phyloP scores from a whole-genome alignment of 2,113 vertebrate species.

The Anolis carolinensis region DNA sequence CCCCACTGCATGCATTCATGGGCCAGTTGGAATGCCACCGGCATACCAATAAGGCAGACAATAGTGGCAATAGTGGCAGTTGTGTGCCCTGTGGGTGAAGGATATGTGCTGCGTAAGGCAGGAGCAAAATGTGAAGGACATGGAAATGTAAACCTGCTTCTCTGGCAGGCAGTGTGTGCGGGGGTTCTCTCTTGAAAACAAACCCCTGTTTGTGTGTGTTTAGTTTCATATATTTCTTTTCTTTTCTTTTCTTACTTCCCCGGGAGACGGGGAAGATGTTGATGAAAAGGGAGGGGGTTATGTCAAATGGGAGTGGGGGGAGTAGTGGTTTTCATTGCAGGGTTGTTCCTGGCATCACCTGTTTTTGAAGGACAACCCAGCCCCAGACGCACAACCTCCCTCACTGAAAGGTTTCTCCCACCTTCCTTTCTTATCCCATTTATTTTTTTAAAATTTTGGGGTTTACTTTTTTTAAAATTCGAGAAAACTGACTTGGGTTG shows the following conservation, averaged over 20 bases:
- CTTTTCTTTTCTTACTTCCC: conserved; percentile 52
- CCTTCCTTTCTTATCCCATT: conserved; percentile 7
- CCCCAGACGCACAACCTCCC: conserved; percentile 55
- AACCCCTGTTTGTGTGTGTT: conserved; percentile 63
- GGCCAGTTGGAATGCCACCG: conserved; percentile 48
- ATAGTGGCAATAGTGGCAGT: background rate
- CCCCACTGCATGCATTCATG: background rate
- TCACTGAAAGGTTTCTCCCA: conserved; percentile 42
- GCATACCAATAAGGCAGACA: background rate
- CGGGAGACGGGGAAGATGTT: conserved; percentile 56
- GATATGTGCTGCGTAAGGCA: conserved; percentile 25
- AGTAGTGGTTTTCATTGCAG: conserved; percentile 39
- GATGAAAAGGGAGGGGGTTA: conserved; percentile 53
- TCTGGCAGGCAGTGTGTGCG: conserved; percentile 37
- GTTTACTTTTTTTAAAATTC: conserved; percentile 30
- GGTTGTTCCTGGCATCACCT: conserved; percentile 40
- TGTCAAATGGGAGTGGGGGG: conserved; percentile 29
- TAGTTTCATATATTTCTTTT: conserved; percentile 45
- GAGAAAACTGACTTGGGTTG: conserved; percentile 62
- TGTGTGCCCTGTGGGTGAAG: conserved; percentile 35
- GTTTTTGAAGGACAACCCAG: conserved; percentile 32
- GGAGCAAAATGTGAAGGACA: conserved; percentile 49
- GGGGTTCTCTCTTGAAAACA: conserved; percentile 17
- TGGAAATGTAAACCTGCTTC: conserved; percentile 52
- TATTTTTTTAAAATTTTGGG: conserved; percentile 63